Conservation (phyloP, 2,113 vertebrate species). For the Sander vitreus region DNA sequence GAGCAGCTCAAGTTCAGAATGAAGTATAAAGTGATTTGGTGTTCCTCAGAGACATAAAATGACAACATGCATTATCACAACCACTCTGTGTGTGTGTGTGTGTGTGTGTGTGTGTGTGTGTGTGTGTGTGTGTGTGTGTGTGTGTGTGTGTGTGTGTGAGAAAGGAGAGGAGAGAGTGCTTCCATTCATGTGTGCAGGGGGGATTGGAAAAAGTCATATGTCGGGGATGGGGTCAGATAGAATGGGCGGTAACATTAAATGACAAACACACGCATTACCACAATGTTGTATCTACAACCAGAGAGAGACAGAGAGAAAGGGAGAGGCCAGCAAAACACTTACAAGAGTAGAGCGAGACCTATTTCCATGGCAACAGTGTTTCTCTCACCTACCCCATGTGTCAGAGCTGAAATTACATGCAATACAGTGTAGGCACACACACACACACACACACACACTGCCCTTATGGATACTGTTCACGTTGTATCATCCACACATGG, state of each 20-base stretch:
- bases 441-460: neutral
- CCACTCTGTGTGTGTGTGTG: conserved; percentile 13
- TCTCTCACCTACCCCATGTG: conserved; percentile 59
- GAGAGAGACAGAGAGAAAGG: neutral
- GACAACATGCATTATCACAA: conserved; percentile 53
- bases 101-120: conserved; percentile 25
- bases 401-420: conserved; percentile 70
- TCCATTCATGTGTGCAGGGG: neutral
- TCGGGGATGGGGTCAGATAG: conserved; percentile 13
- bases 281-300: neutral
- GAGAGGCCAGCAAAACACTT: conserved; percentile 47
- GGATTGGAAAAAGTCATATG: conserved; percentile 13
- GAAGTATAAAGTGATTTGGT: conserved; percentile 35
- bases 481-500: conserved; percentile 52
- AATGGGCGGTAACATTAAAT: conserved; percentile 18
- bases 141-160: neutral
- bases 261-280: conserved; percentile 3
- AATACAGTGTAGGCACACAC: conserved; percentile 31
- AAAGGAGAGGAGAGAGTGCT: conserved; percentile 11
- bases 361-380: conserved; percentile 80
- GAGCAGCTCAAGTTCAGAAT: conserved; percentile 26
- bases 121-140: conserved; percentile 13
- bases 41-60: conserved; percentile 48
- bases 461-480: conserved; percentile 59
- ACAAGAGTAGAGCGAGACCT: conserved; percentile 48